These are phyloP conservation scores for Catocala nupta DNA, from an alignment of 2,888 invertebrate species.

Conservation along the genomic window DNA sequence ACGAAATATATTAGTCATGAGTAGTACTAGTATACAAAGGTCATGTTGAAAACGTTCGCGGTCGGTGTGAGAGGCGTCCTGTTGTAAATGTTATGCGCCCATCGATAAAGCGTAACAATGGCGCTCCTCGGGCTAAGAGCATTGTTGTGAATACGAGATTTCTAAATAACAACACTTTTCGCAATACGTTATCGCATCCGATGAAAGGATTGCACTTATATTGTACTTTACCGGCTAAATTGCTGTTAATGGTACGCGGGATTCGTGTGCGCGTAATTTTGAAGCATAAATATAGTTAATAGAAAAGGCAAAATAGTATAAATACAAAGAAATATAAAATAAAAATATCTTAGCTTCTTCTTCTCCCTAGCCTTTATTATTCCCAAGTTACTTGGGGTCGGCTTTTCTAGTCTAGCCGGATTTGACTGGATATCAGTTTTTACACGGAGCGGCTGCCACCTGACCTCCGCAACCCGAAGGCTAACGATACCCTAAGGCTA, in stretches of 20 bases:
- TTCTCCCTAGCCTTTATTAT: too few species aligned
- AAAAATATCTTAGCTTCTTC: too few species aligned
- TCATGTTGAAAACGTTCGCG: slow-evolving; percentile 13
- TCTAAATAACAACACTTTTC: slow-evolving; percentile 52
- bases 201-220: slow-evolving; percentile 44
- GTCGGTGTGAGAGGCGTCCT: slow-evolving; percentile 50
- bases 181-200: slow-evolving; percentile 44
- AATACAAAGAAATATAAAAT: too few species aligned
- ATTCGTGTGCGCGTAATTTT: background rate
- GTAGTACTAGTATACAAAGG: background rate
- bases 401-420: too few species aligned
- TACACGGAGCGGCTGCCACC: too few species aligned
- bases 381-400: too few species aligned
- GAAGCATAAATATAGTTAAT: too few species aligned
- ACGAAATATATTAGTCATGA: too few species aligned
- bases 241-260: background rate
- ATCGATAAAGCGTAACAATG: slow-evolving; percentile 67
- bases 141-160: slow-evolving; percentile 58
- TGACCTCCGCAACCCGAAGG: too few species aligned
- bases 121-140: slow-evolving; percentile 57
- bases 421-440: too few species aligned
- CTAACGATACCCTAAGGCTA: too few species aligned
- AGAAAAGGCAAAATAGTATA: too few species aligned
- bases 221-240: slow-evolving; percentile 31
- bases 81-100: slow-evolving; percentile 62